Evolutionary conservation across 2,113 vertebrate genomes (phyloP), one percentile per base, ranked within the genome.

Genomic region (Xiphophorus couchianus): DNA sequence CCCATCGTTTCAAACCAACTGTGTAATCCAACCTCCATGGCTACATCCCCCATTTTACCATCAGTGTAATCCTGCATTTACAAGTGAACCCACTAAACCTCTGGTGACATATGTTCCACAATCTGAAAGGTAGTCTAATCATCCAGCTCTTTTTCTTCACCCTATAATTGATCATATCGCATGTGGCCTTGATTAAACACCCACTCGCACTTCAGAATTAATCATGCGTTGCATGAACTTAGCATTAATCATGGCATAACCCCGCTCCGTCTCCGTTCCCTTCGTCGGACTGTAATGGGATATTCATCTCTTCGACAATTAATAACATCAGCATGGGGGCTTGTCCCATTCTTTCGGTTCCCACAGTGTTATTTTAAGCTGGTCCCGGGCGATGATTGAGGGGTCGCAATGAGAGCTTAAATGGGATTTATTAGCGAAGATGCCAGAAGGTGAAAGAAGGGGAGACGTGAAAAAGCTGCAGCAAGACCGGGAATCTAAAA

Each of bases 261-360:
- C 91, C 85, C 74, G 83, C 85, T 93, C 90, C 80, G 66, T 90
- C 92, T 89, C 91, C 84, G 92, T 89, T 92, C 84, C 84, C 85
- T 90, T 85, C 89, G 86, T 86, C 76, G 63, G 82, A 88, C 91
- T 89, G 89, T 93, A 95, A 94, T 93, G 91, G 90, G 92, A 94
- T 92, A 93, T 93, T 95, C 92, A 93, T 94, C 91, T 92, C 87
- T 87, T 88, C 84, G 87, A 93, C 92, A 94, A 95, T 95, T 92
- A 95, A 93, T 93, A 94, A 93, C 86, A 84, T 82, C 77, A 62
- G 85, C 87, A 83, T 86, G 73, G 85, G 85, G 78, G 78, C 78
- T 80, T 54, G 74, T 77, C 82, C 83, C 54, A 71, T 79, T 84
- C 80, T 88, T 82, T 85, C 80, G 39, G 71, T 79, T 78, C 85